These are phyloP conservation scores for Diploscapter pachys DNA, from an alignment of 1,140 invertebrate genomes.

Conservation along the genomic window DNA sequence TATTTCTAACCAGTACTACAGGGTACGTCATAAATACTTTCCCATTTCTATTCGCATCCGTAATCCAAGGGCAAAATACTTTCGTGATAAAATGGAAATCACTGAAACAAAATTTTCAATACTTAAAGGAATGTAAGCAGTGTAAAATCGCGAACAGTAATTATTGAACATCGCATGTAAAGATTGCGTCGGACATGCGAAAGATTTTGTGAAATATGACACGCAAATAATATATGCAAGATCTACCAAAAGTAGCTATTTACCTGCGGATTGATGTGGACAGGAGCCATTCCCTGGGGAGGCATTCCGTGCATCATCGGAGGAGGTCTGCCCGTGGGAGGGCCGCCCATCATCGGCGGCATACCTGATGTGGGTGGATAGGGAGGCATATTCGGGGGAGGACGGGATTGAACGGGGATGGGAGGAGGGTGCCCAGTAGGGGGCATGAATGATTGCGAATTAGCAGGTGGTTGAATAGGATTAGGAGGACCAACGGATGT, in stretches of 20 bases:
- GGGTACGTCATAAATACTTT: too few relatives aligned
- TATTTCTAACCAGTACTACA: too few relatives aligned
- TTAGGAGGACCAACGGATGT: neutral
- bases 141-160: too few relatives aligned
- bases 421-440: too few relatives aligned
- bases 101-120: neutral
- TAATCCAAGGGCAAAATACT: too few relatives aligned
- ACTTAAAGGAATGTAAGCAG: slow-evolving; percentile 22
- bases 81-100: too few relatives aligned
- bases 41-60: too few relatives aligned
- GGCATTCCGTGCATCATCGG: slow-evolving; percentile 33
- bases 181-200: too few relatives aligned
- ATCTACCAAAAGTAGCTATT: slow-evolving; percentile 18
- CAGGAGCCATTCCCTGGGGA: slow-evolving; percentile 32
- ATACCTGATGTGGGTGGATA: slow-evolving; percentile 1
- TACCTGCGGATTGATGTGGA: slow-evolving; percentile 55
- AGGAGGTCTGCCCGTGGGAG: slow-evolving; percentile 34
- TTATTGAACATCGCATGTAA: too few relatives aligned
- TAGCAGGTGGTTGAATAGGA: slow-evolving; percentile 1
- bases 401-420: slow-evolving; percentile 1
- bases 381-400: slow-evolving; percentile 10
- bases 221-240: too few relatives aligned
- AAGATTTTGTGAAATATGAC: too few relatives aligned
- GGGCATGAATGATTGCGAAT: too few relatives aligned
- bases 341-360: slow-evolving; percentile 27